These are phyloP conservation scores for Pachycephala philippinensis DNA, from an alignment of 2,113 vertebrate species.

Conservation along the genomic window DNA sequence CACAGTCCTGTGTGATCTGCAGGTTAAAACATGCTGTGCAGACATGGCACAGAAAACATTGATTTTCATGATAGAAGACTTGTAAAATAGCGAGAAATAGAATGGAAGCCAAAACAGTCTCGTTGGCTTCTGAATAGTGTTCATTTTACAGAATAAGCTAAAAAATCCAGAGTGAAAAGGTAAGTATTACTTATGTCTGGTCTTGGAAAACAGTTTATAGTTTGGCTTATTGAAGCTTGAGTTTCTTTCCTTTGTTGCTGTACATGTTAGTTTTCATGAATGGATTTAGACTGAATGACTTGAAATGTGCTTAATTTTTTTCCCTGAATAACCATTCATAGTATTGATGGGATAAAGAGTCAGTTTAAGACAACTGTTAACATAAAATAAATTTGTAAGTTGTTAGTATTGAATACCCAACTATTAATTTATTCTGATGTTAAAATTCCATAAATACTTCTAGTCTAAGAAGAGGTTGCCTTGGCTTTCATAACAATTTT, in stretches of 20 bases:
- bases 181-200: neutral
- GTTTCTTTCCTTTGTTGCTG: slow-evolving; percentile 36
- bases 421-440: neutral
- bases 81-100: neutral
- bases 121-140: neutral
- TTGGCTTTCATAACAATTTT: neutral
- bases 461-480: neutral
- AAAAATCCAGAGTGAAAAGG: neutral
- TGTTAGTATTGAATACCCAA: neutral
- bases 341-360: slow-evolving; percentile 32
- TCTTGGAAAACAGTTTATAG: slow-evolving; percentile 23
- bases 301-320: slow-evolving; percentile 22
- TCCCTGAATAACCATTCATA: neutral
- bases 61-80: neutral
- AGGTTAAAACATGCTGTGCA: neutral
- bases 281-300: slow-evolving; percentile 24
- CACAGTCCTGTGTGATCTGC: neutral
- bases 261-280: neutral
- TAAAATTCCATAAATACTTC: neutral
- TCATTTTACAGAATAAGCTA: neutral
- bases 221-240: slow-evolving; percentile 42
- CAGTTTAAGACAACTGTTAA: slow-evolving; percentile 38
- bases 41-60: neutral
- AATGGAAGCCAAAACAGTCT: neutral
- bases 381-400: neutral